Evolutionary conservation across 2,888 invertebrate species (phyloP).

Genomic region (Crematogaster levior): DNA sequence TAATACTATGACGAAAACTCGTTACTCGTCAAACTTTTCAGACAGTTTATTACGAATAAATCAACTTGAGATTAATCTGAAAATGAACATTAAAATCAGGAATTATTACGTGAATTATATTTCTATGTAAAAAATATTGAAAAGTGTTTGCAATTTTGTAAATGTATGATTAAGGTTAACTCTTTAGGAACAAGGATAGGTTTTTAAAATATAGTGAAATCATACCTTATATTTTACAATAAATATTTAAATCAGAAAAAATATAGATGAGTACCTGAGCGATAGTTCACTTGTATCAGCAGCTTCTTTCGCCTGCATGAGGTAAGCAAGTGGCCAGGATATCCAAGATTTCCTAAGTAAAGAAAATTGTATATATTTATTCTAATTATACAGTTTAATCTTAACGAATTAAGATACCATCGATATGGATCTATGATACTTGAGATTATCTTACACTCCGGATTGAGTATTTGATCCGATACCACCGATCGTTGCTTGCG

Average conservation of each 20-base stretch:
- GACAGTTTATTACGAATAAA: background rate
- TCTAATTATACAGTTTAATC: background rate
- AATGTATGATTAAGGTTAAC: background rate
- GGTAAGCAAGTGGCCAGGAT: slow-evolving; percentile 96
- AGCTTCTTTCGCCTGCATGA: slow-evolving; percentile 92
- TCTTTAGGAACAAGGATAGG: background rate
- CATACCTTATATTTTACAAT: background rate
- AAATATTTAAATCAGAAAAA: background rate
- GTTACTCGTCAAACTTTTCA: background rate
- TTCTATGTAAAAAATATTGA: background rate
- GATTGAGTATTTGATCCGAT: slow-evolving; percentile 79
- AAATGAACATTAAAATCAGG: background rate
- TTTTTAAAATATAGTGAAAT: background rate
- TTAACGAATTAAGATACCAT: background rate
- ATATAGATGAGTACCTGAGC: slow-evolving; percentile 88
- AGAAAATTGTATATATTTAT: background rate
- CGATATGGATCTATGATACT: background rate
- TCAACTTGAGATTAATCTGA: background rate
- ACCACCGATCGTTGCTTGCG: slow-evolving; percentile 82
- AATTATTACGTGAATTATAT: background rate
- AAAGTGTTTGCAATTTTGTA: background rate
- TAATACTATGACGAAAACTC: background rate
- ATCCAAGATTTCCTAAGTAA: slow-evolving; percentile 93
- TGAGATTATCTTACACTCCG: slow-evolving; percentile 60
- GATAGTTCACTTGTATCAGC: slow-evolving; percentile 90